Percentiles rank a stretch among this genome's conserved stretches.
phyloP scores from a whole-genome alignment of 2,797 vertebrate species.

The Rhadinocentrus ornatus region DNA sequence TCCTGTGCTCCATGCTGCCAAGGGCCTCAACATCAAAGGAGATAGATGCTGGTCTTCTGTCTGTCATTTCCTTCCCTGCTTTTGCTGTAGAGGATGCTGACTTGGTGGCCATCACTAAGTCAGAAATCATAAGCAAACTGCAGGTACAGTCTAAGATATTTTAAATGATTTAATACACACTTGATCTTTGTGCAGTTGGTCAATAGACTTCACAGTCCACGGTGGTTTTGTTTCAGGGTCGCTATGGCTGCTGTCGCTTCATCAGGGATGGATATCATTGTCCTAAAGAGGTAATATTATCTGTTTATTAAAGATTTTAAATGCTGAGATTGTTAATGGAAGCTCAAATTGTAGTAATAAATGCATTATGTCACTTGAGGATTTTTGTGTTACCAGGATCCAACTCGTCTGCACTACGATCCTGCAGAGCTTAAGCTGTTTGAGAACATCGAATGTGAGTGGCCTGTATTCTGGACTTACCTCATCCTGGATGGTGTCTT shows the following conservation, averaged over 20 bases:
- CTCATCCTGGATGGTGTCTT: constrained; percentile 96
- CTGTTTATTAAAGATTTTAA: background rate
- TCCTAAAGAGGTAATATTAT: constrained; percentile 91
- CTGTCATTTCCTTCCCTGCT: constrained; percentile 96
- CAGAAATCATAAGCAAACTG: constrained; percentile 94
- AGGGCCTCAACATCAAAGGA: constrained; percentile 98
- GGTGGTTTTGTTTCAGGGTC: constrained; percentile 83
- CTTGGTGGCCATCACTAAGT: constrained; percentile 93
- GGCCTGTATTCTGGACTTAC: constrained; percentile 99
- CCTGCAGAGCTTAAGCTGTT: constrained; percentile 97
- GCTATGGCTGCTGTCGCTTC: constrained; percentile 97
- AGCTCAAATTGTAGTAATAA: background rate
- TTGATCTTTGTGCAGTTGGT: background rate
- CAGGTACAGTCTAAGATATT: constrained; percentile 82
- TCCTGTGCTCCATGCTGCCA: constrained; percentile 97
- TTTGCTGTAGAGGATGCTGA: constrained; percentile 95
- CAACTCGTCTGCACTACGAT: constrained; percentile 94
- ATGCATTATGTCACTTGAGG: background rate
- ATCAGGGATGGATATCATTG: constrained; percentile 96
- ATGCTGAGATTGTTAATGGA: background rate
- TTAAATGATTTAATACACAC: background rate
- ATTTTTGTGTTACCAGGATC: constrained; percentile 84
- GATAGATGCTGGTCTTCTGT: constrained; percentile 97
- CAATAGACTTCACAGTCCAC: background rate
- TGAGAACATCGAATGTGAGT: constrained; percentile 98